phyloP scores from a whole-genome alignment of 2,797 vertebrate species.

The Darevskia mixta region DNA sequence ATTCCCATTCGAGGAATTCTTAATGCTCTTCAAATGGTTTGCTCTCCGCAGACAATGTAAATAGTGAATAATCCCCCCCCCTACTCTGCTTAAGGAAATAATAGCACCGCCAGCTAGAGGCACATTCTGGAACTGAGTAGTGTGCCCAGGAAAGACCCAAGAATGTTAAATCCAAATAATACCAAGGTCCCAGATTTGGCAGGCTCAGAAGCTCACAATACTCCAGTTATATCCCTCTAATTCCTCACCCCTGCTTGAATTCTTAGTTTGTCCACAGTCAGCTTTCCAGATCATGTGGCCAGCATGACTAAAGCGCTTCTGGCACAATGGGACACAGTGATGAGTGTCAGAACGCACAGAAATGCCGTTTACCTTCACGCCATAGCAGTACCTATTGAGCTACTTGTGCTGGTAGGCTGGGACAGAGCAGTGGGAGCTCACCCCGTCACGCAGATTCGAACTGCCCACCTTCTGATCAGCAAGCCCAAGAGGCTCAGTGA shows the following conservation, averaged over 20 bases:
- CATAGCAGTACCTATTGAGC: too few relatives aligned
- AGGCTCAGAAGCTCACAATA: neutral
- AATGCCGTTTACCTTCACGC: too few relatives aligned
- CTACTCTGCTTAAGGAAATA: neutral
- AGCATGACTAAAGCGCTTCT: too few relatives aligned
- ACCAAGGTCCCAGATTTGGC: neutral
- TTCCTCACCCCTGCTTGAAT: too few relatives aligned
- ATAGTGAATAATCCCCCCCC: neutral
- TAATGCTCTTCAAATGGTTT: conserved; percentile 9
- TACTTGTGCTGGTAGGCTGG: too few relatives aligned
- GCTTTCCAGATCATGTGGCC: too few relatives aligned
- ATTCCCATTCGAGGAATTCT: neutral
- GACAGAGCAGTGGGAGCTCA: too few relatives aligned
- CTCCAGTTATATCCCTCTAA: neutral
- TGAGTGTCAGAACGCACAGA: too few relatives aligned
- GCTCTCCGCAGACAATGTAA: neutral
- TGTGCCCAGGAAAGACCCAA: neutral
- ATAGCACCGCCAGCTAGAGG: neutral
- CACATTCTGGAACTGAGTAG: neutral
- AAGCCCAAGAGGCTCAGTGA: too few relatives aligned
- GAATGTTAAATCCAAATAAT: neutral
- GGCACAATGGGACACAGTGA: too few relatives aligned
- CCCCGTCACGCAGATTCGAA: too few relatives aligned
- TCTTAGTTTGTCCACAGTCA: neutral
- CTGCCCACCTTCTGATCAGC: too few relatives aligned